phyloP scores from a whole-genome alignment of 1,140 invertebrate genomes.

The Lamellibrachia luymesi region DNA sequence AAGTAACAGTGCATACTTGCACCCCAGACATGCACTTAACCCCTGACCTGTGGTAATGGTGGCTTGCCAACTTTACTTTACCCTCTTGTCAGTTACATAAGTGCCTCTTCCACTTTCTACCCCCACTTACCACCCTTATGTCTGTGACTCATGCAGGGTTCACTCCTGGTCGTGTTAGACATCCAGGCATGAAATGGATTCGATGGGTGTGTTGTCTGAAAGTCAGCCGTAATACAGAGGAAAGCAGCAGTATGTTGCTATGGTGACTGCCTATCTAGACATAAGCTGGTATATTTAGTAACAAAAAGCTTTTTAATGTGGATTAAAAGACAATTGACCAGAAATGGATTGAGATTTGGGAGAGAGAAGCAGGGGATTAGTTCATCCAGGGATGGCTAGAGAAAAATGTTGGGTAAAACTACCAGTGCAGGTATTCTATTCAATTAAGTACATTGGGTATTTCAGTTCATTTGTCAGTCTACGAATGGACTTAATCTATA shows the following conservation, averaged over 20 bases:
- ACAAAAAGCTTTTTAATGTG: not conserved
- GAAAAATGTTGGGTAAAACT: not conserved
- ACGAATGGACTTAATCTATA: too few relatives aligned
- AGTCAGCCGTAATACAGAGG: not conserved
- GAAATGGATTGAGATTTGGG: not conserved
- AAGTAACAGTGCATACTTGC: not conserved
- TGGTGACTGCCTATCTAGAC: too few relatives aligned
- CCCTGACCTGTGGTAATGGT: not conserved
- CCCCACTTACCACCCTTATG: not conserved
- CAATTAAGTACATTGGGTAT: not conserved
- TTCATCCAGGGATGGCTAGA: not conserved
- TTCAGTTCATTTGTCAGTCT: not conserved
- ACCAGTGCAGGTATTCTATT: not conserved
- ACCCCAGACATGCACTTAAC: not conserved
- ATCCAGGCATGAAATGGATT: not conserved
- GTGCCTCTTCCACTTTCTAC: not conserved
- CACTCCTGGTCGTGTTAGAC: not conserved
- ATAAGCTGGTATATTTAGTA: too few relatives aligned
- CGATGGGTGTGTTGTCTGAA: not conserved
- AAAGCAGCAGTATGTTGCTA: too few relatives aligned
- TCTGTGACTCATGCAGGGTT: not conserved
- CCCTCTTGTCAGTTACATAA: not conserved
- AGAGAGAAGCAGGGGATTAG: not conserved
- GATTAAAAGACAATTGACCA: not conserved
- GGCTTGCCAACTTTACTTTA: not conserved